phyloP scores from a whole-genome alignment of 1,140 invertebrate genomes.

The Drosophila paulistorum region DNA sequence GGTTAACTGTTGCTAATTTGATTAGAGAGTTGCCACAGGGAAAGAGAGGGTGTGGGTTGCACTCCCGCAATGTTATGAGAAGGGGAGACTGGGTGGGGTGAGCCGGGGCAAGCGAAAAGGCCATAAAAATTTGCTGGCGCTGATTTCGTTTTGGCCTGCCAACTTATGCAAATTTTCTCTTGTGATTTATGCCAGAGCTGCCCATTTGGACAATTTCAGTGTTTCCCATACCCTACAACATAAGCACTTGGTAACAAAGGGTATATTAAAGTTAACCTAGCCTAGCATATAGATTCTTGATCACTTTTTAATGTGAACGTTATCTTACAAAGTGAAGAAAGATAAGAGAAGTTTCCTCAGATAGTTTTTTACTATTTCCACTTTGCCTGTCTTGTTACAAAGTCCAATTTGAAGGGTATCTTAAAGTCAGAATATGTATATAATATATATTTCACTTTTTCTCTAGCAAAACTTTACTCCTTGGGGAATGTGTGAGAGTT shows the following conservation, averaged over 20 bases:
- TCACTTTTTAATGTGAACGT: too few species aligned
- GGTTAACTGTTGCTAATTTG: conserved; percentile 78
- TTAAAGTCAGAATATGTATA: too few species aligned
- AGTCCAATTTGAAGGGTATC: too few species aligned
- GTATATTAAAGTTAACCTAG: not conserved
- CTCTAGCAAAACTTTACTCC: conserved; percentile 35
- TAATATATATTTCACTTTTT: not conserved
- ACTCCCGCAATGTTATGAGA: not conserved
- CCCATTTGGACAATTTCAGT: conserved; percentile 30
- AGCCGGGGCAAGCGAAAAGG: conserved; percentile 39
- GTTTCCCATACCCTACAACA: conserved; percentile 11
- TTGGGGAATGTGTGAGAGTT: conserved; percentile 30
- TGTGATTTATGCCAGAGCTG: conserved; percentile 63
- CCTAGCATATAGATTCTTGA: too few species aligned
- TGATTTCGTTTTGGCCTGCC: conserved; percentile 58
- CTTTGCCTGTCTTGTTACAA: not conserved
- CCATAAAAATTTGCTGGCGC: conserved; percentile 55
- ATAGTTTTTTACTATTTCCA: too few species aligned
- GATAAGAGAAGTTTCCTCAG: too few species aligned
- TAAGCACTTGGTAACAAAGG: not conserved
- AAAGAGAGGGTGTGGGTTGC: not conserved
- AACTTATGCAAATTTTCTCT: conserved; percentile 73
- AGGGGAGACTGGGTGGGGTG: not conserved
- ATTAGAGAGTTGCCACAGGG: conserved; percentile 64
- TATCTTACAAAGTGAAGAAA: too few species aligned